Conservation (phyloP, 37 sponge, comb jelly and placozoan species). For the Geodia barretti region DNA sequence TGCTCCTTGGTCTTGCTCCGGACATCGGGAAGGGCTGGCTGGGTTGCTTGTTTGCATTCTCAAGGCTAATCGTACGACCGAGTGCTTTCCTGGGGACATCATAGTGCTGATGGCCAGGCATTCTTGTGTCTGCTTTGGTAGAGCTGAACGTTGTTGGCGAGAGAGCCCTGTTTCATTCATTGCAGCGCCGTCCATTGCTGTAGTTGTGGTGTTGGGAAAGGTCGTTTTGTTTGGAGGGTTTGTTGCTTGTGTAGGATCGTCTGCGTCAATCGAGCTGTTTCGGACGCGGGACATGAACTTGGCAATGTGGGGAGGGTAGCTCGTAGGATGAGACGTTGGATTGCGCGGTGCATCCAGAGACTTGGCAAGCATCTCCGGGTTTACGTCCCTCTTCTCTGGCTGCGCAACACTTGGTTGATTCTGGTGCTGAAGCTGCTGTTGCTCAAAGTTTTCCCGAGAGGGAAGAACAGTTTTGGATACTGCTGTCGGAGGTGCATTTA, state of each 20-base stretch:
- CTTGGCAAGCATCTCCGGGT: neutral
- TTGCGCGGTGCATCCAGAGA: neutral
- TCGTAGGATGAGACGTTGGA: neutral
- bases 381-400: neutral
- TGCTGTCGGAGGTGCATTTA: neutral
- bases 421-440: neutral
- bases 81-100: neutral
- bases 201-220: too few relatives aligned
- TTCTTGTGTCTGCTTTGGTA: too few relatives aligned
- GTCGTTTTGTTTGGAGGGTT: neutral
- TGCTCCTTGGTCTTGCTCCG: slow-evolving; percentile 3
- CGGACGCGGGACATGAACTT: slow-evolving; percentile 14
- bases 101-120: neutral
- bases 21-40: neutral
- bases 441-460: neutral
- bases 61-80: neutral
- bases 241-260: neutral
- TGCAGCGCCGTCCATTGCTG: too few relatives aligned
- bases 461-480: neutral
- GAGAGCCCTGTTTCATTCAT: too few relatives aligned
- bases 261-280: neutral
- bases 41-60: neutral
- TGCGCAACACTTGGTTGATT: too few relatives aligned
- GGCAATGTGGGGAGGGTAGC: slow-evolving; percentile 1
- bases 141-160: too few relatives aligned